Conservation (phyloP, 2,797 vertebrate genomes). For the Coregonus ussuriensis region DNA sequence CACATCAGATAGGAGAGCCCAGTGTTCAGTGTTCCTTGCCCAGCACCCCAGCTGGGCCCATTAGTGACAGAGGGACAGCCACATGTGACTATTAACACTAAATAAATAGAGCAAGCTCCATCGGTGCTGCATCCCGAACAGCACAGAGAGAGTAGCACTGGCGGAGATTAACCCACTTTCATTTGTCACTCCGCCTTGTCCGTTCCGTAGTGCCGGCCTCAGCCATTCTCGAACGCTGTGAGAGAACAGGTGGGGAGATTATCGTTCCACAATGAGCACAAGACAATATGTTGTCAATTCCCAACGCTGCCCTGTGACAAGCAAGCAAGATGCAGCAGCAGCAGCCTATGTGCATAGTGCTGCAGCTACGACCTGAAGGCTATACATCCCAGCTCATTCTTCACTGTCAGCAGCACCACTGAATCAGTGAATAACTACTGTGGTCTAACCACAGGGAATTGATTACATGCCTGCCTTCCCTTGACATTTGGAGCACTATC, state of each 20-base stretch:
- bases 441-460: constrained; percentile 54
- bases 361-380: constrained; percentile 47
- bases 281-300: constrained; percentile 57
- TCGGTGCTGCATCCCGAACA: neutral
- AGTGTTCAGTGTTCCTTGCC: too few relatives aligned
- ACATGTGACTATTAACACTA: neutral
- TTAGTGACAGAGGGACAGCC: neutral
- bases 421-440: constrained; percentile 52
- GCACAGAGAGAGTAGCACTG: constrained; percentile 4
- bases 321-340: constrained; percentile 48
- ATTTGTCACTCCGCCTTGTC: constrained; percentile 65
- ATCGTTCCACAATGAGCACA: constrained; percentile 42
- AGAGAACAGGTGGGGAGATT: constrained; percentile 54
- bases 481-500: constrained; percentile 53
- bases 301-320: constrained; percentile 29
- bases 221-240: constrained; percentile 47
- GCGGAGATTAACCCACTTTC: constrained; percentile 64
- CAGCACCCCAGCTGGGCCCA: too few relatives aligned
- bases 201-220: constrained; percentile 36
- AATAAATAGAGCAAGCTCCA: neutral
- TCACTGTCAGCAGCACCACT: constrained; percentile 57
- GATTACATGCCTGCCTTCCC: constrained; percentile 53
- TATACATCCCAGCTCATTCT: constrained; percentile 49
- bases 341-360: constrained; percentile 20
- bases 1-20: too few relatives aligned